phyloP scores from a whole-genome alignment of 1,140 invertebrate genomes.

The Aculops lycopersici region DNA sequence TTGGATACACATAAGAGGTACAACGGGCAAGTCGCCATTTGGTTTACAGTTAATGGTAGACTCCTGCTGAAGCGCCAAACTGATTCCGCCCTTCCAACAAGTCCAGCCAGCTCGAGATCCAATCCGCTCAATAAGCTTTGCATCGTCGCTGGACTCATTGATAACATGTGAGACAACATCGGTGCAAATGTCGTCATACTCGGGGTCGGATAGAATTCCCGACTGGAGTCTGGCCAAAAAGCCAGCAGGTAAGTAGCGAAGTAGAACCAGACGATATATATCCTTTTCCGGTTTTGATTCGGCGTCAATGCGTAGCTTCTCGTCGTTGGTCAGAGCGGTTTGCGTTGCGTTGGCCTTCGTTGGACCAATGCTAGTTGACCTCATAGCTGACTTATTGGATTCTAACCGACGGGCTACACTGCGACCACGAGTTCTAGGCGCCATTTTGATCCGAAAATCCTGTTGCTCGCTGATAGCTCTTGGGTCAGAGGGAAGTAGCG shows the following conservation, averaged over 20 bases:
- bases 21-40: too few relatives aligned
- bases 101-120: too few relatives aligned
- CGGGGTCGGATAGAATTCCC: constrained; percentile 46
- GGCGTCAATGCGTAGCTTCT: background rate
- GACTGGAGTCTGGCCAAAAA: constrained; percentile 88
- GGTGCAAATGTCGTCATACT: too few relatives aligned
- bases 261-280: constrained; percentile 29
- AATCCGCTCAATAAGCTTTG: too few relatives aligned
- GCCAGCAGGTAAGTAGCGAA: constrained; percentile 87
- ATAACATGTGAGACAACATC: too few relatives aligned
- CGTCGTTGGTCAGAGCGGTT: background rate
- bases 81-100: too few relatives aligned
- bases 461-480: too few relatives aligned
- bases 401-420: background rate
- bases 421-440: background rate
- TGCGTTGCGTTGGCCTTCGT: background rate
- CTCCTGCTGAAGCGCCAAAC: too few relatives aligned
- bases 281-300: constrained; percentile 2
- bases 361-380: background rate
- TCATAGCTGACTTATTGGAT: background rate
- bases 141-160: too few relatives aligned
- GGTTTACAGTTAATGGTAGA: too few relatives aligned
- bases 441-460: background rate
- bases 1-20: too few relatives aligned
- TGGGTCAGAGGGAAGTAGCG: constrained; percentile 53